These are phyloP conservation scores for Drosophila atroscutellata DNA, from an alignment of 2,888 invertebrate species.

Conservation along the genomic window DNA sequence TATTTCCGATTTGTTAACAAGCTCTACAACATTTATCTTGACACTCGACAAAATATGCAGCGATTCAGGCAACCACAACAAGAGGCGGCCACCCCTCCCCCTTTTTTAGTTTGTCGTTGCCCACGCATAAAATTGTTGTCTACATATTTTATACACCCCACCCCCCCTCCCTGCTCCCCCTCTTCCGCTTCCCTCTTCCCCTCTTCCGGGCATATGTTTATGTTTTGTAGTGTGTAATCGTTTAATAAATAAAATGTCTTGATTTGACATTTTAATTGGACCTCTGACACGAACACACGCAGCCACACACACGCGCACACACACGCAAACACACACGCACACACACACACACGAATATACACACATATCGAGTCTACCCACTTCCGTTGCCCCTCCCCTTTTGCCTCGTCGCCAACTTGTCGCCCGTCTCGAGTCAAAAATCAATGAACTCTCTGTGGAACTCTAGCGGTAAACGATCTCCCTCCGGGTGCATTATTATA, in stretches of 20 bases:
- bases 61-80: background rate
- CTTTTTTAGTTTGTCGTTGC: background rate
- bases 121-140: conserved; percentile 17
- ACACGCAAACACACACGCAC: conserved; percentile 4
- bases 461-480: conserved; percentile 61
- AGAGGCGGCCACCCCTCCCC: background rate
- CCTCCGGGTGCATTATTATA: conserved; percentile 65
- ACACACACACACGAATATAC: conserved; percentile 7
- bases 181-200: background rate
- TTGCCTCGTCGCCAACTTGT: conserved; percentile 30
- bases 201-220: too few species aligned
- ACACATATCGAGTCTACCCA: background rate
- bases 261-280: conserved; percentile 79
- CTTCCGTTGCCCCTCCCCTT: background rate
- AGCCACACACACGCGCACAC: conserved; percentile 1
- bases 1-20: conserved; percentile 57
- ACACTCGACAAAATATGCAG: conserved; percentile 48
- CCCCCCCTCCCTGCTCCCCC: too few species aligned
- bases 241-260: conserved; percentile 77
- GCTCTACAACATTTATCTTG: conserved; percentile 29
- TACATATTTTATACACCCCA: conserved; percentile 3
- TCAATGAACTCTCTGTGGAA: conserved; percentile 74
- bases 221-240: conserved; percentile 57
- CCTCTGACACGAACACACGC: conserved; percentile 57
- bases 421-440: conserved; percentile 52